A percentile compares a stretch with the other conserved stretches of the same genome.
These are phyloP conservation scores for Centropyge bicolor DNA, from an alignment of 2,797 vertebrate species.

Conservation along the genomic window DNA sequence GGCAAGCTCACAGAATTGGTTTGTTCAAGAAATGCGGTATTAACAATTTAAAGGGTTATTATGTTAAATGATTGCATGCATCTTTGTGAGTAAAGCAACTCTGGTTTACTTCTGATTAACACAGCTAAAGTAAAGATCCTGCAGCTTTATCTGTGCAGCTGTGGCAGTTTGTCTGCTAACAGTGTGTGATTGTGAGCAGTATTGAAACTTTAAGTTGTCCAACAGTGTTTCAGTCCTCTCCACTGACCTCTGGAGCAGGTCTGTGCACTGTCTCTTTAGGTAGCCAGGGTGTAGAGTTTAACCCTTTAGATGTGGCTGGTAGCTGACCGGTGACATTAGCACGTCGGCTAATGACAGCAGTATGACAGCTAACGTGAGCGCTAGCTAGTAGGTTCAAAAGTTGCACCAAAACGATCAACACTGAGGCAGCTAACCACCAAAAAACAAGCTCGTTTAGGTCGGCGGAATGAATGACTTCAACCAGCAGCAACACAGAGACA, in stretches of 20 bases:
- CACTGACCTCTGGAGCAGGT: conserved; percentile 48
- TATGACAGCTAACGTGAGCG: conserved; percentile 25
- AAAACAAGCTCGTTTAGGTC: not conserved
- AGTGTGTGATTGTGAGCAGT: not conserved
- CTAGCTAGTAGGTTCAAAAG: not conserved
- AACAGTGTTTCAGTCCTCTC: not conserved
- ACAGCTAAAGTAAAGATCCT: not conserved
- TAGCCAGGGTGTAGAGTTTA: not conserved
- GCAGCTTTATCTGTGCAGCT: not conserved
- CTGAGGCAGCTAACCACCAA: not conserved
- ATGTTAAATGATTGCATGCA: not conserved
- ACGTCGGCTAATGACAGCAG: conserved; percentile 53
- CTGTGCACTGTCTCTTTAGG: conserved; percentile 22
- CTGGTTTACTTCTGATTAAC: not conserved
- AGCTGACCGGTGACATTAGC: conserved; percentile 51
- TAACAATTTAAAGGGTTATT: not conserved
- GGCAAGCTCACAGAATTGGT: not conserved
- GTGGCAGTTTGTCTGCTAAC: not conserved
- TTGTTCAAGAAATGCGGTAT: not conserved
- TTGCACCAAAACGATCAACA: not conserved
- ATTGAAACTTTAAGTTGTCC: not conserved
- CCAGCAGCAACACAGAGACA: not conserved
- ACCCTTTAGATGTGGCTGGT: not conserved
- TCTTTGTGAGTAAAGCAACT: not conserved
- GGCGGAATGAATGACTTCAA: conserved; percentile 25